Evolutionary conservation across 1,140 invertebrate species (phyloP).

Genomic region (Aleiodes sp.): DNA sequence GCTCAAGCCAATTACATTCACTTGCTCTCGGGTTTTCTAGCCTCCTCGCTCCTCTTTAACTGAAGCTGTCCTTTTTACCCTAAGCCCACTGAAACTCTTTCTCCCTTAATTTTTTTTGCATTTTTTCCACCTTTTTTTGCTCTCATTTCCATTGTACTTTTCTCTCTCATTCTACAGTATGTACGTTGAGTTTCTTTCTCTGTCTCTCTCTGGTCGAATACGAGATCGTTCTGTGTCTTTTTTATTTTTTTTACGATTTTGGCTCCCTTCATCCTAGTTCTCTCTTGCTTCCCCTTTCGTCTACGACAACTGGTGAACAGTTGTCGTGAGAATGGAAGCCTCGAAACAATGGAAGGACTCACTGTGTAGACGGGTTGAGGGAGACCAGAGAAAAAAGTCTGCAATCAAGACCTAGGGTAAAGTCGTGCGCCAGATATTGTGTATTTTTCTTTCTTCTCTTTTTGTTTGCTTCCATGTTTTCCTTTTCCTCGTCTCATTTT

Average conservation of each 20-base stretch:
- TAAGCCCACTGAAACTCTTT: conserved; percentile 13
- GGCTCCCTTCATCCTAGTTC: neutral
- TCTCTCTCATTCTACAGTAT: too few relatives aligned
- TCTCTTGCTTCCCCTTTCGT: neutral
- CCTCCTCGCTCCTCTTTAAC: neutral
- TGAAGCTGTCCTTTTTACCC: conserved; percentile 19
- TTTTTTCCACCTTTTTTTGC: neutral
- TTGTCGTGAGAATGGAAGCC: neutral
- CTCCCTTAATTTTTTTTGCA: neutral
- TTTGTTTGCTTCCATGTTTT: neutral
- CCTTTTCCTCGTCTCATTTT: neutral
- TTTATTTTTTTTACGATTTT: neutral
- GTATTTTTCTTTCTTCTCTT: neutral
- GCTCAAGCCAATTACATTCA: conserved; percentile 62
- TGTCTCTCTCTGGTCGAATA: neutral
- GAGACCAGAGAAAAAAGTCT: neutral
- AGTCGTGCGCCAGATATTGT: neutral
- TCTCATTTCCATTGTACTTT: too few relatives aligned
- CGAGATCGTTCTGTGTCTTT: neutral
- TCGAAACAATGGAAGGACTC: neutral
- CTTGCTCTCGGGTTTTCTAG: conserved; percentile 40
- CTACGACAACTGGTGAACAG: neutral
- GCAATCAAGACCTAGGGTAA: neutral
- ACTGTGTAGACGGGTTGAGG: neutral
- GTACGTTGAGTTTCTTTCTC: too few relatives aligned